These are phyloP conservation scores for Leontopithecus rosalia DNA, from an alignment of 2,797 vertebrate genomes.

Conservation along the genomic window DNA sequence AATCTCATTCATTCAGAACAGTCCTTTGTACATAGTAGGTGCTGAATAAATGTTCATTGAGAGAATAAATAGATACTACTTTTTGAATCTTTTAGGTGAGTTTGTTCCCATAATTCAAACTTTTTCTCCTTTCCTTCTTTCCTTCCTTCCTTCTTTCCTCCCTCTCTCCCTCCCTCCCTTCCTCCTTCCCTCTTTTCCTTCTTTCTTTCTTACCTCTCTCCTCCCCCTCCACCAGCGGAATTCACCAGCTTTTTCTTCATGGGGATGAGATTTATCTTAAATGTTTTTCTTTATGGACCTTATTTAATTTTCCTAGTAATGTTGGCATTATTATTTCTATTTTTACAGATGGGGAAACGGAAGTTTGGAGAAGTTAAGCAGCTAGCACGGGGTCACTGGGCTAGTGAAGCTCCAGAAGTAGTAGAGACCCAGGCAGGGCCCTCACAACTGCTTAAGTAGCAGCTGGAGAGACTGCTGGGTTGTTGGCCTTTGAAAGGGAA, in stretches of 20 bases:
- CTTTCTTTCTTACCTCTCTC: not conserved
- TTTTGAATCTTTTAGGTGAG: not conserved
- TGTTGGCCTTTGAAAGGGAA: not conserved
- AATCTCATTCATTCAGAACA: not conserved
- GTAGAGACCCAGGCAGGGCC: too few relatives aligned
- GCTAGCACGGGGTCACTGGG: not conserved
- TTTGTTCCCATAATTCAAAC: constrained; percentile 8
- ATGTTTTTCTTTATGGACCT: not conserved
- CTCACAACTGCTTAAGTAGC: not conserved
- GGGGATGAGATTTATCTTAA: not conserved
- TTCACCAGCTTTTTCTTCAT: not conserved
- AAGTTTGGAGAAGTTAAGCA: not conserved
- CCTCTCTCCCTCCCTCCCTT: not conserved
- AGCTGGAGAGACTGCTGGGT: not conserved
- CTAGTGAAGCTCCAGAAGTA: not conserved
- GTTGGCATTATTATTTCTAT: not conserved
- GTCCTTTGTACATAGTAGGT: not conserved
- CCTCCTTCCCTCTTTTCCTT: not conserved
- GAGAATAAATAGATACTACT: not conserved
- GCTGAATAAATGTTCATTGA: not conserved
- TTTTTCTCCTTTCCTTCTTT: not conserved
- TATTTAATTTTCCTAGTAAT: constrained; percentile 16
- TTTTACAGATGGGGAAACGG: not conserved
- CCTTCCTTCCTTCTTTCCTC: not conserved
- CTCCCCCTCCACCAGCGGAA: not conserved